Base-by-base conservation (phyloP, 64 coral and sea anemone species). In the Montipora efflorescens region DNA sequence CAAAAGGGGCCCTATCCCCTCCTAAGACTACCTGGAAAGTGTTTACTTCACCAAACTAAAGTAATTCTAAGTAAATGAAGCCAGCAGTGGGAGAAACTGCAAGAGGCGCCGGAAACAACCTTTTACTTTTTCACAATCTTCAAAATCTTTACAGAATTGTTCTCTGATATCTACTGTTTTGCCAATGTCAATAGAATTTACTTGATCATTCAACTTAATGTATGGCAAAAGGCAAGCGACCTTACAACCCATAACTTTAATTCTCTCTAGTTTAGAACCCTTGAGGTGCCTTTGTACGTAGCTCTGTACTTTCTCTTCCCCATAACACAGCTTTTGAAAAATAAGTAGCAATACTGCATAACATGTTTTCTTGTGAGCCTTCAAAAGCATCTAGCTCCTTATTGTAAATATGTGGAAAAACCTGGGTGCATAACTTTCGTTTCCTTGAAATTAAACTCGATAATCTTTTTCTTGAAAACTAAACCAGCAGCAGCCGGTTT, bases 11-110 rank as follows among this genome's bases (percentile, higher is more conserved):
- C 2, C 92, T 84, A 70, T 93, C 90, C 75, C 91, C 77, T 18
- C 83, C 83, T 23, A 88, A 68, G 70, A 48, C 91, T 23, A 93
- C 83, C 61, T 58, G 43, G 72, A 94, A 94, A 61, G 92, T 89
- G 20, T 70, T 77, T 73, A 48, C 18, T 21, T 91, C 73, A 25
- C 78, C 81, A 81, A 91, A 91, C 89, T 62, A 91, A 4, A 44
- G 57, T 55, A 55, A 5, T 4, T 13, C 15, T 14, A 67, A 18
- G 15, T 67, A 67, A 67, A 67, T 14, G 8, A 12, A 14, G 62
- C 62, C 15, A 67, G 15, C 15, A 9, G 11, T 14, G 16, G 12
- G 4, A 67, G 48, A 83, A 90, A 95, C 52, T 95, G 71, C 21
- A 79, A 23, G 36, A 84, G 83, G 55, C 83, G 87, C 62, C 93